Evolutionary conservation across 2,113 vertebrate species (phyloP), one percentile per base, ranked within the genome.

Genomic region (Myocastor coypus): DNA sequence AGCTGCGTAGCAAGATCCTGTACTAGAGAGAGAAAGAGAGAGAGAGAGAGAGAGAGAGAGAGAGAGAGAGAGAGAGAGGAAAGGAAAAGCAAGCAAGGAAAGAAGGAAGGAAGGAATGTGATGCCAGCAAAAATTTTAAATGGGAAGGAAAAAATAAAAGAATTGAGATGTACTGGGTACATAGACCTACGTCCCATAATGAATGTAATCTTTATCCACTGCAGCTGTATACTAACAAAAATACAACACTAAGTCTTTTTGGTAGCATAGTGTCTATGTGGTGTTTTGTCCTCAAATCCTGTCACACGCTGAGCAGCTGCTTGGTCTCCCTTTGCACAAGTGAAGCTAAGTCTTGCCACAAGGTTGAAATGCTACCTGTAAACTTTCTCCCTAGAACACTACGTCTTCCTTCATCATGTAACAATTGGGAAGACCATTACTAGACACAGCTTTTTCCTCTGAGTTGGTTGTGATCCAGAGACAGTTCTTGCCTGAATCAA

Each of bases 171-270:
- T 28, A 14, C 7, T 75, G 22, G 46, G 26, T 77, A 77, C 40
- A 77, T 46, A 13, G 16, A 28, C 40, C 12, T 30, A 77, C 30
- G 46, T 28, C 40, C 73, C 73, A 75, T 4, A 24, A 46, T 75
- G 73, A 46, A 26, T 77, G 40, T 46, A 28, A 77, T 46, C 73
- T 46, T 28, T 46, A 77, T 7, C 11, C 46, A 30, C 73, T 77
- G 26, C 14, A 12, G 46, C 28, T 42, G 28, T 77, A 6, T 14
- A 46, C 5, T 77, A 77, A 77, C 30, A 77, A 77, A 46, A 77
- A 28, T 42, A 75, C 42, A 42, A 77, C 7, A 28, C 61, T n/a
- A 94, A 96, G 52, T 10, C 17, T 52, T 96, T 94, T 50, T 89
- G 52, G 32, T 78, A 83, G 69, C 24, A 42, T 28, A 64, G 30